These are phyloP conservation scores for Acridotheres tristis DNA, from an alignment of 2,797 vertebrate genomes.

Conservation along the genomic window DNA sequence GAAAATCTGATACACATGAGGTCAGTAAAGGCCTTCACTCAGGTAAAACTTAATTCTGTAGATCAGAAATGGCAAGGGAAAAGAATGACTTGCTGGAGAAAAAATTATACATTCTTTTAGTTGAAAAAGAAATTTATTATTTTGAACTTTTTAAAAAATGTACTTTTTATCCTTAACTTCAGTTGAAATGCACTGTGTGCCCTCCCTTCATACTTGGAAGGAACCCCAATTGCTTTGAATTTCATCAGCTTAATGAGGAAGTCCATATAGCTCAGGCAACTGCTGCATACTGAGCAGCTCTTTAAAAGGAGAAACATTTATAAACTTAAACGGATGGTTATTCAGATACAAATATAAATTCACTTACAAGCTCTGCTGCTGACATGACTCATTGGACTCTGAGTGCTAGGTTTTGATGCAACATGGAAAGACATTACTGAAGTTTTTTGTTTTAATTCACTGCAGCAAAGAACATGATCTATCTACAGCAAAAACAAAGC, in stretches of 20 bases:
- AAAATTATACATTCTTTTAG: background rate
- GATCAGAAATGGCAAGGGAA: background rate
- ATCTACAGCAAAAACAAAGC: background rate
- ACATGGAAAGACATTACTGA: background rate
- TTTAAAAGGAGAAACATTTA: background rate
- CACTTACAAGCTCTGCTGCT: background rate
- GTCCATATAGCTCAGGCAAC: conserved; percentile 15
- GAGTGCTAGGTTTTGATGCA: background rate
- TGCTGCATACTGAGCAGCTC: conserved; percentile 44
- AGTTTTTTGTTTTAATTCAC: background rate
- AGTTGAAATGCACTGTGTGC: background rate
- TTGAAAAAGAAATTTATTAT: background rate
- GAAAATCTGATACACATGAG: background rate
- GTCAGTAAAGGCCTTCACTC: background rate
- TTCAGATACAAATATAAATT: background rate
- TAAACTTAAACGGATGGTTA: background rate
- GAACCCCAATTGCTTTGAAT: conserved; percentile 11
- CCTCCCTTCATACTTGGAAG: conserved; percentile 46
- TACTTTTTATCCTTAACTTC: background rate
- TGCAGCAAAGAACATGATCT: background rate
- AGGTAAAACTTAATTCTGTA: background rate
- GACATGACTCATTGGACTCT: background rate
- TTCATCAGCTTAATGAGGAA: conserved; percentile 59
- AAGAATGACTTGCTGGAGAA: background rate
- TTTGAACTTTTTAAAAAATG: background rate